Evolutionary conservation across 2,797 vertebrate species (phyloP), one percentile per base, ranked within the genome.

Genomic region (Sebastes jordani): DNA sequence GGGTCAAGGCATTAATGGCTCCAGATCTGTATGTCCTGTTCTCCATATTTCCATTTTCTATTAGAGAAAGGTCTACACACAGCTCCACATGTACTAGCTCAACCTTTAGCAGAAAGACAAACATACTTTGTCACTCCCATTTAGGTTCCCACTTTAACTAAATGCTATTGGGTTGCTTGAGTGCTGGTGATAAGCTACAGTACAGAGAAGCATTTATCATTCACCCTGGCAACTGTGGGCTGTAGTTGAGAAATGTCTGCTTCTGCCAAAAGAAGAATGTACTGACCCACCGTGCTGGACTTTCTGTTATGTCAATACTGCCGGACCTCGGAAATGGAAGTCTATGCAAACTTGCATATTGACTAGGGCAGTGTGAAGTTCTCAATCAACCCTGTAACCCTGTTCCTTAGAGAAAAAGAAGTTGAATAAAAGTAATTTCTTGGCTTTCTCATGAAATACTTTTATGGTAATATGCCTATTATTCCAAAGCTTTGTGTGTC

Each of bases 191-290:
- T 88, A 85, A 82, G 79, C 71, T 79, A 60, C 55, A 77, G 83
- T 42, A 76, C 58, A 80, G 76, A 22, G 58, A 75, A 68, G 68
- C 78, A 86, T 74, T 34, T 68, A 78, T 79, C 60, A 70, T 82
- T 89, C 81, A 83, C 75, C 90, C 82, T 78, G 79, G 86, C 75
- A 88, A 91, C 88, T 71, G 84, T 84, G 20, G 59, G 69, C 79
- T 79, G 74, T 73, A 74, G 78, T 73, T 82, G 74, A 88, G 82
- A 92, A 92, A 93, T 88, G 89, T 74, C 76, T 71, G 80, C 65
- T 74, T 25, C 82, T 82, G 69, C 75, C 75, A 88, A 85, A 87
- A 78, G 72, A 79, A 73, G 74, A 78, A 85, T 82, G 76, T 76
- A 68, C 49, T 71, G 79, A 68, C 71, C 82, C 38, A 70, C 63